A percentile compares a stretch with the other conserved stretches of the same genome.
phyloP scores from a whole-genome alignment of 2,888 invertebrate species.

The Meiosimyza platycephala region DNA sequence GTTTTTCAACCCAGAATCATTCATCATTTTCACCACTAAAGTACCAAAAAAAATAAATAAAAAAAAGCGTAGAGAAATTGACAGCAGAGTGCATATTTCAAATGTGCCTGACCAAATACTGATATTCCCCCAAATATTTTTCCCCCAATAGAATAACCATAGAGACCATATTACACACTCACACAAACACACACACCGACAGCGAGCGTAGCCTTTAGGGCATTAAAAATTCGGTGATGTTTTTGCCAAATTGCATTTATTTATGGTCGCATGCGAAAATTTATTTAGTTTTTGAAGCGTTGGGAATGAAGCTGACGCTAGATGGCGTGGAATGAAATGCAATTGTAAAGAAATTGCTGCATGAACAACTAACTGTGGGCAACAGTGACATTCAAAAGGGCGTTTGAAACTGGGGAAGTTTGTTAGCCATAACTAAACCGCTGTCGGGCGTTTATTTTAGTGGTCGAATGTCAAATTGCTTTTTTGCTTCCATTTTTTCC shows the following conservation, averaged over 20 bases:
- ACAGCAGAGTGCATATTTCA: no score
- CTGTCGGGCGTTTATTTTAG: background rate
- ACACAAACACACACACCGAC: constrained; percentile 8
- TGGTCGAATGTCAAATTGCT: constrained; percentile 3
- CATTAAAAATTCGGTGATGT: background rate
- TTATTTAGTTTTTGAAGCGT: constrained; percentile 2
- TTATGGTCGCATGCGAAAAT: constrained; percentile 16
- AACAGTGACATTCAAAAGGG: background rate
- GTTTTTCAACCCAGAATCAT: no score
- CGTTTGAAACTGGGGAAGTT: background rate
- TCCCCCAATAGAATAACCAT: no score
- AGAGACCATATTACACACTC: background rate
- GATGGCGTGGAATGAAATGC: constrained; percentile 15
- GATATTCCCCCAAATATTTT: no score
- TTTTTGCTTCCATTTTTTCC: no score
- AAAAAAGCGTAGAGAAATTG: no score
- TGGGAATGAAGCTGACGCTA: background rate
- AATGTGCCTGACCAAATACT: no score
- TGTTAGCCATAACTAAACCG: background rate
- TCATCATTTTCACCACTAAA: no score
- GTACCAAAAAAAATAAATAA: no score
- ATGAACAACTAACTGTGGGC: background rate
- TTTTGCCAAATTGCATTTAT: constrained; percentile 25
- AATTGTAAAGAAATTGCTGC: background rate
- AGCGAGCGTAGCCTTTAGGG: background rate